Base-by-base conservation (phyloP, 2,113 vertebrate species). In the Ceuthmochares aereus region DNA sequence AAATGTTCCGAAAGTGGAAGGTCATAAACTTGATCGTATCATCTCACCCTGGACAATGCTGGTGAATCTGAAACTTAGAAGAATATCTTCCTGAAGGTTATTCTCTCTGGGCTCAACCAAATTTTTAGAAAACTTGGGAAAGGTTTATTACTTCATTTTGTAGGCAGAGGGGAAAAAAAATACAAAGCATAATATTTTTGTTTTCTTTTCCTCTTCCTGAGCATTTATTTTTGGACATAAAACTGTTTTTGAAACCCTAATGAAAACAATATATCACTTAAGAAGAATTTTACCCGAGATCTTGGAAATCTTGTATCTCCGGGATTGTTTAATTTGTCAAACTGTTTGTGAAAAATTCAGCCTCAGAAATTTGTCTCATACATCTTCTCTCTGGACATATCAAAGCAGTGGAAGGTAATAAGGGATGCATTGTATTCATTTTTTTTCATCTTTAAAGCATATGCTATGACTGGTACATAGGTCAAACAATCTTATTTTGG, bases 301-400 rank as follows among this genome's bases (percentile, higher is more conserved):
- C 19, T 60, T 85, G 70, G 69, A 82, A 91, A 90, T 93, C 62
- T 96, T 87, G 8, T 68, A 87, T 93, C 58, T 95, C 81, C 2
- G 6, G 83, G 89, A 95, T 94, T 94, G 90, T 95, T 97, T 97
- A 96, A 97, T 95, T 97, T 97, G 66, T 96, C 92, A 97, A 96
- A 90, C 45, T 58, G 49, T 72, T 91, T 37, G 74, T 93, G 91
- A 90, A 76, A 96, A 96, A 96, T 81, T 97, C 72, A 86, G 23
- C 26, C 25, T 54, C 58, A 64, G 84, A 43, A 75, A 96, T 95
- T 86, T 95, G 69, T 88, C 82, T 93, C 93, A 42, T 96, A 84
- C 47, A 83, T 94, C 86, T 89, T 97, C 91, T 84, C 69, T 90
- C 45, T 82, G 93, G 90, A 84, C 62, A 37, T 88, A 89, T 60